Percentiles rank a stretch among this genome's conserved stretches.
Evolutionary conservation across 2,113 vertebrate species (phyloP).

Genomic region (Salvelinus fontinalis): DNA sequence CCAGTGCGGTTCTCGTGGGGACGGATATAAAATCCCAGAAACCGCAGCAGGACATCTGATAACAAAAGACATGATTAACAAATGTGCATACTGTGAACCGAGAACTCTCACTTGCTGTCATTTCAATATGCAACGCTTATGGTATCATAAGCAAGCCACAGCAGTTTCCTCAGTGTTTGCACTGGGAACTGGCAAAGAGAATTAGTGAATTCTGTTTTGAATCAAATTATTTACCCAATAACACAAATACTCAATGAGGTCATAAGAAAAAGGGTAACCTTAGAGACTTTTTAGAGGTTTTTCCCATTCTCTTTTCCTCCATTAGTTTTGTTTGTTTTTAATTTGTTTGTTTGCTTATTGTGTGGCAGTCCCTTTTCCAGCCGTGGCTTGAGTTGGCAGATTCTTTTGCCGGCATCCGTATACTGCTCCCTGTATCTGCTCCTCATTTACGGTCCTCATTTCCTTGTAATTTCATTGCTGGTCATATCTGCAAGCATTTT

Average conservation of each 20-base stretch:
- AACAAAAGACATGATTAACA: conserved; percentile 1
- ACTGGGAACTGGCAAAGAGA: conserved; percentile 1
- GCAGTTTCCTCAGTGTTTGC: neutral
- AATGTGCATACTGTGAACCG: neutral
- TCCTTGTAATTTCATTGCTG: conserved; percentile 64
- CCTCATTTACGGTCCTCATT: conserved; percentile 64
- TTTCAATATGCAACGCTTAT: neutral
- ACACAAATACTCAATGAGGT: conserved; percentile 37
- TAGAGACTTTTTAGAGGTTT: conserved; percentile 26
- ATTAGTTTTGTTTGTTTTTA: conserved; percentile 28
- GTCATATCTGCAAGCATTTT: conserved; percentile 62
- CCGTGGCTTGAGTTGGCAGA: neutral
- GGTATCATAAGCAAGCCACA: neutral
- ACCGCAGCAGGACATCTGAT: conserved; percentile 3
- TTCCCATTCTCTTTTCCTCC: conserved; percentile 13
- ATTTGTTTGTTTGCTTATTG: conserved; percentile 49
- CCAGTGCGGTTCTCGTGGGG: conserved; percentile 24
- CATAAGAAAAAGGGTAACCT: conserved; percentile 41
- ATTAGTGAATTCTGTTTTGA: conserved; percentile 37
- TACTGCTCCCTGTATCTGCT: conserved; percentile 49
- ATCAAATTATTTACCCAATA: conserved; percentile 51
- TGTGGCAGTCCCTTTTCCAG: conserved; percentile 51
- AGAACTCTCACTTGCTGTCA: neutral
- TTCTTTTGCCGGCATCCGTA: conserved; percentile 1
- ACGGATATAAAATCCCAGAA: neutral